Evolutionary conservation across 1,140 invertebrate genomes (phyloP), one percentile per base, ranked within the genome.

Genomic region (Drosophila guanche): DNA sequence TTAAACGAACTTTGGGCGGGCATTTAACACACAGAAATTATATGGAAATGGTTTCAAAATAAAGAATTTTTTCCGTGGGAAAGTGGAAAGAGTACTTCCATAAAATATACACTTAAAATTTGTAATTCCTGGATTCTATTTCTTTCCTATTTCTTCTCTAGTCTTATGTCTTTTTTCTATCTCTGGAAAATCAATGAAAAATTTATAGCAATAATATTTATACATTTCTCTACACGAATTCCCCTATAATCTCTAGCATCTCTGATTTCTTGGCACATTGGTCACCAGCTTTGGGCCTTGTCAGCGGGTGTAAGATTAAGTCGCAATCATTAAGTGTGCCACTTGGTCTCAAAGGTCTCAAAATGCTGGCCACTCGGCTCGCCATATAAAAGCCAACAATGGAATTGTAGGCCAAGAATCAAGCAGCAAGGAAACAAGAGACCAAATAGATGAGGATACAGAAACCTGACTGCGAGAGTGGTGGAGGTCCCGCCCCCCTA

Each of bases 361-460:
- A 63, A 51, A 65, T 54, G 50, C 58, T 33, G 56, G 48, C 47
- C 43, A 25, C 58, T 46, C 16, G 16, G 46, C 59, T 45, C 48
- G 43, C 46, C 62, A 43, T 62, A 27, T 5, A 8, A 10, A 45
- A 46, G 46, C 76, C 67, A 77, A 85, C 79, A 76, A 85, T 79
- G 57, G 67, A 79, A 74, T 86, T 85, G 65, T 66, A 77, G 40
- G 45, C 67, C 51, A 65, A 37, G 54, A 66, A 73, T 54, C 27
- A 45, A 57, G 46, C 45, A 33, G 54, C 58, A 73, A 54, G 40
- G 29, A 52, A 53, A 46, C 25, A 33, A 56, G 47, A 48, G 16
- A 50, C n/a, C 22, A 46, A 51, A 53, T 8, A 41, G 10, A 53
- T 23, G 14, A 29, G 14, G 25, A 37, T 14, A 14, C 8, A 43